Evolutionary conservation across 2,113 vertebrate genomes (phyloP).

Genomic region (Cynocephalus volans): DNA sequence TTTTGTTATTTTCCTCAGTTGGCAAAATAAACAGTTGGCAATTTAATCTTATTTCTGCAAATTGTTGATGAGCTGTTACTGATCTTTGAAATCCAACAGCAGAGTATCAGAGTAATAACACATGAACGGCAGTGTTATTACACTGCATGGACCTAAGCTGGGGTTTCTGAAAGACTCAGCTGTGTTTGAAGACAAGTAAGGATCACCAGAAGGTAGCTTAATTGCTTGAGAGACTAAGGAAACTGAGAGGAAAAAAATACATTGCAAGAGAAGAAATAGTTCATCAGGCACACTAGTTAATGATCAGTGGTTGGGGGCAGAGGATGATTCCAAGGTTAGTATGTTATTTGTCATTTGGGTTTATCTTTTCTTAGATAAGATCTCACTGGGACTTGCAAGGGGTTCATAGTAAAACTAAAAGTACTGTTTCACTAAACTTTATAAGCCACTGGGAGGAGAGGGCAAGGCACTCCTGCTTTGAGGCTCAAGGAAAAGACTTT

Average conservation of each 20-base stretch:
- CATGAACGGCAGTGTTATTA: not conserved
- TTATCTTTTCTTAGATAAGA: not conserved
- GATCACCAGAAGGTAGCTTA: not conserved
- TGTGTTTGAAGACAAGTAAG: conserved; percentile 26
- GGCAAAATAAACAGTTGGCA: conserved; percentile 56
- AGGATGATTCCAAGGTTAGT: not conserved
- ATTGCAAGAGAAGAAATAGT: not conserved
- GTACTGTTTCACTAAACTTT: not conserved
- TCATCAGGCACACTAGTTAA: not conserved
- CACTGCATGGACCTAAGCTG: not conserved
- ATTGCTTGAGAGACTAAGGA: not conserved
- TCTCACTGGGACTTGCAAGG: not conserved
- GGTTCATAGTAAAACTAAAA: not conserved
- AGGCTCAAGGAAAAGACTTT: not conserved
- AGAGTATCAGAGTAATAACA: not conserved
- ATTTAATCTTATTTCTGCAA: conserved; percentile 37
- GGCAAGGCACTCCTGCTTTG: not conserved
- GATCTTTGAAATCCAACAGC: conserved; percentile 54
- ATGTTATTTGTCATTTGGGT: not conserved
- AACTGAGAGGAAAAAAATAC: not conserved
- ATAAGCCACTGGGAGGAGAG: not conserved
- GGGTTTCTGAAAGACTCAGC: not conserved
- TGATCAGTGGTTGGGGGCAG: not conserved
- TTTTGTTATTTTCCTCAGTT: conserved; percentile 64
- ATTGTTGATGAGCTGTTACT: conserved; percentile 56